These are phyloP conservation scores for Cyclura pinguis DNA, from an alignment of 2,797 vertebrate species.

Conservation along the genomic window DNA sequence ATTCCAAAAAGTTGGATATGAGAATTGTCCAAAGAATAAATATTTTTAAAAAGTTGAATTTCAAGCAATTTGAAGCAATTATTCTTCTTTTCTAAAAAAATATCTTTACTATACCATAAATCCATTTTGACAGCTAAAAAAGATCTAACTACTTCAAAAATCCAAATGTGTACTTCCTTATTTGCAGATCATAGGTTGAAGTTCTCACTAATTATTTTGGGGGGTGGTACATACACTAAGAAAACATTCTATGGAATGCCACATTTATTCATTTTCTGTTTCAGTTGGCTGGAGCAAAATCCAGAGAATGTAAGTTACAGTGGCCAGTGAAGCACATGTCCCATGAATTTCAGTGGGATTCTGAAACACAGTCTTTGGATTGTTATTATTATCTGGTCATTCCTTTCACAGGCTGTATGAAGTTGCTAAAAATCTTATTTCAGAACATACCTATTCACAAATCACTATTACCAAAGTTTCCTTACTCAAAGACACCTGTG, in stretches of 20 bases:
- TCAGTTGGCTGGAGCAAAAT: not conserved
- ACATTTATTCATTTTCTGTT: not conserved
- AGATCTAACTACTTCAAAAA: rapidly evolving
- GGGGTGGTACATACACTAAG: not conserved
- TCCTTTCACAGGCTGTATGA: not conserved
- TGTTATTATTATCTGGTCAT: no score
- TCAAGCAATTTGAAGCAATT: not conserved
- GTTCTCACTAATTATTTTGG: not conserved
- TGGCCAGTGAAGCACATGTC: not conserved
- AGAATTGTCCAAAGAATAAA: not conserved
- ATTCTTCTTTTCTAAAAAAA: not conserved
- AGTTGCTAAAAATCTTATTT: not conserved
- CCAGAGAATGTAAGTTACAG: not conserved
- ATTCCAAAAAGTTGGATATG: not conserved
- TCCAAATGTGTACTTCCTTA: not conserved
- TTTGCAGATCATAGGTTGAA: not conserved
- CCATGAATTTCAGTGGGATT: not conserved
- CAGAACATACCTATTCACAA: not conserved
- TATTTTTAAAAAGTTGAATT: not conserved
- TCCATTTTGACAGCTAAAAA: rapidly evolving
- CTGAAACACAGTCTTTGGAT: not conserved
- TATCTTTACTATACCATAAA: not conserved
- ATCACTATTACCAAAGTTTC: not conserved
- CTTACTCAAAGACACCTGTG: rapidly evolving
- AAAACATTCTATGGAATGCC: not conserved